Base-by-base conservation (phyloP, 2,888 invertebrate species). In the Halictus ligatus region DNA sequence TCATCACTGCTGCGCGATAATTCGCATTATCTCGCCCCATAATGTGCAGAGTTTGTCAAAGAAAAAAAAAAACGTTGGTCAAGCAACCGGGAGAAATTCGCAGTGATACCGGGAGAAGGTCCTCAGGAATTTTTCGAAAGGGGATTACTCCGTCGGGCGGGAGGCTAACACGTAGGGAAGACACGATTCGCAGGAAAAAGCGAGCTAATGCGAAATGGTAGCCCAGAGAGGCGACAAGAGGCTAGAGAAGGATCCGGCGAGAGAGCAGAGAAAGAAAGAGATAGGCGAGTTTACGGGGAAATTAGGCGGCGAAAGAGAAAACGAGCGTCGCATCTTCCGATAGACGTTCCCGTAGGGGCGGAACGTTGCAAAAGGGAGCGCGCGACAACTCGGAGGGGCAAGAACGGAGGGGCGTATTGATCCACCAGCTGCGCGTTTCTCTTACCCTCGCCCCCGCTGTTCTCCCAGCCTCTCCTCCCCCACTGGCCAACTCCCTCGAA, bases 361-460 rank as follows among this genome's bases (percentile, higher is more conserved):
- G 86, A 83, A 80, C 74, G 80, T 78, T 77, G 88, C 78, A 78
- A 89, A 88, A 86, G 85, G 86, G 89, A 84, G 88, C 88, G 88
- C 86, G 88, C 87, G 88, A 89, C 90, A 89, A 90, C 89, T 89
- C 91, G 89, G 83, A 89, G 87, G 88, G 91, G 90, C 91, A 89
- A 86, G 90, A 85, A 90, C 90, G 93, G 93, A 91, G 92, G 94
- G 93, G 90, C 80, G 93, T 94, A 94, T 94, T 94, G 94, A 94
- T 94, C 94, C 94, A 93, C 94, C 93, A 92, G 93, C 93, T 94
- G 93, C 93, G 92, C 92, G 92, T 93, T 94, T 54, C 94, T 92
- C 94, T 92, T 92, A 90, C 90, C 91, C 72, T 80, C 85, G 80
- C 85, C 82, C 75, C 86, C 84, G 75, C 75, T 69, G 46, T 50